Percentiles rank a stretch among this genome's conserved stretches.
These are phyloP conservation scores for Hystrix brachyura DNA, from an alignment of 2,113 vertebrate genomes.

Conservation along the genomic window DNA sequence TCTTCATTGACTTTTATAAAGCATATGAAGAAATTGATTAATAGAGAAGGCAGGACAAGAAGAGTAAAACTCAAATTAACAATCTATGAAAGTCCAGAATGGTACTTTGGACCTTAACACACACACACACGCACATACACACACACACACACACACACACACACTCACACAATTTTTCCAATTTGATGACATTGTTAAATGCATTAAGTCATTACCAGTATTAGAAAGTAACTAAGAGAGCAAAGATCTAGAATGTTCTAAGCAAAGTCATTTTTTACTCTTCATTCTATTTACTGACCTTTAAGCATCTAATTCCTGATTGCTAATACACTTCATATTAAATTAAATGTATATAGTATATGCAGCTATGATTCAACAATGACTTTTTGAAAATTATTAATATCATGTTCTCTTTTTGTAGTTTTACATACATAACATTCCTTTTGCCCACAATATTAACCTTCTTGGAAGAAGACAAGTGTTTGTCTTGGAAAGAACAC, in stretches of 20 bases:
- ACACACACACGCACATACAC: neutral
- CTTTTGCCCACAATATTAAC: neutral
- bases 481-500: neutral
- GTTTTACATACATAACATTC: neutral
- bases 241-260: neutral
- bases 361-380: neutral
- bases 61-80: neutral
- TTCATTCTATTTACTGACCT: neutral
- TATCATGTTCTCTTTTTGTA: neutral
- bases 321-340: neutral
- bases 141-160: neutral
- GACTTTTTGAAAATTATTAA: neutral
- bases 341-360: neutral
- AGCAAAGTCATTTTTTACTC: neutral
- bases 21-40: constrained; percentile 56
- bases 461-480: neutral
- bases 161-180: neutral
- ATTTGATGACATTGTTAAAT: neutral
- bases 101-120: neutral
- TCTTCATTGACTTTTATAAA: constrained; percentile 39
- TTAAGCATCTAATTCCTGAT: neutral
- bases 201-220: neutral
- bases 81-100: neutral
- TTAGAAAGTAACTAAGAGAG: neutral
- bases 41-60: neutral